Evolutionary conservation across 2,888 invertebrate species (phyloP).

Genomic region (Tipula lateralis): DNA sequence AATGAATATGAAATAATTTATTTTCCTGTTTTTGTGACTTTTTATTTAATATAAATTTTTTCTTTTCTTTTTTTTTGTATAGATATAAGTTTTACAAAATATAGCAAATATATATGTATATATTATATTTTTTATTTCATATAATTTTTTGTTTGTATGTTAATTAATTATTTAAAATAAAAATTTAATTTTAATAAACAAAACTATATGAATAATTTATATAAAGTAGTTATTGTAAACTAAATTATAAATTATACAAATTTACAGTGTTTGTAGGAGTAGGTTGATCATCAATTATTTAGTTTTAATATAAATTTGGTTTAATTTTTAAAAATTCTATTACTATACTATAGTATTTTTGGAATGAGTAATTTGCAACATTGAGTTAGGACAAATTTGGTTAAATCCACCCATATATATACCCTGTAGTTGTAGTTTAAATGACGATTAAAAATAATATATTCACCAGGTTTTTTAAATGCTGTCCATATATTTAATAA

Average conservation of each 20-base stretch:
- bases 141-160: not conserved
- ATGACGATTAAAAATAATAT: not conserved
- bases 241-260: not conserved
- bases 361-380: not conserved
- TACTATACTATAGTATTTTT: not conserved
- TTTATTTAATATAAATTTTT: conserved; percentile 7
- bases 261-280: not conserved
- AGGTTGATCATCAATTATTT: not conserved
- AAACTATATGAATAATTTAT: not conserved
- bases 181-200: not conserved
- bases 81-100: conserved; percentile 24
- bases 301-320: not conserved
- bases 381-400: not conserved
- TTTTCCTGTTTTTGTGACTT: not conserved
- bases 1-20: no score
- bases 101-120: not conserved
- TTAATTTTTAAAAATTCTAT: not conserved
- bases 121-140: not conserved
- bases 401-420: not conserved
- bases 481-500: not conserved
- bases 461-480: not conserved
- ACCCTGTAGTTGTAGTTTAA: conserved; percentile 9
- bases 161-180: not conserved
- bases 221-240: not conserved
- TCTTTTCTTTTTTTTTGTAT: not conserved